Conservation (phyloP, 2,888 invertebrate genomes). For the Lasiommata megera region DNA sequence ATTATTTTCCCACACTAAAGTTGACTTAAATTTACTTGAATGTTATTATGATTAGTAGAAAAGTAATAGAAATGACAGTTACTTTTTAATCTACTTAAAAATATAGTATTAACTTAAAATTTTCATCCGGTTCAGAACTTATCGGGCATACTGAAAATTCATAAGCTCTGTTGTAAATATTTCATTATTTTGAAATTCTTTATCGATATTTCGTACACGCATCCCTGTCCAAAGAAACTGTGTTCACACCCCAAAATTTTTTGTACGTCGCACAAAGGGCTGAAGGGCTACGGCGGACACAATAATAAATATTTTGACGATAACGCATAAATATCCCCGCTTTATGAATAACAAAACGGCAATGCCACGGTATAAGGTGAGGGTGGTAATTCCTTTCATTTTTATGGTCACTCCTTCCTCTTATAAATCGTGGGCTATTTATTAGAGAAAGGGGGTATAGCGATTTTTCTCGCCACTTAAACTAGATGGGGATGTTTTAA, state of each 20-base stretch:
- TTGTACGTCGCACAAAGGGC: constrained; percentile 72
- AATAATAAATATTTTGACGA: constrained; percentile 82
- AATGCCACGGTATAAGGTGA: constrained; percentile 49
- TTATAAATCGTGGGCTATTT: constrained; percentile 74
- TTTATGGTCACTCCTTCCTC: constrained; percentile 67
- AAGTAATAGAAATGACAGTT: too few species aligned
- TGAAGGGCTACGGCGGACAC: constrained; percentile 69
- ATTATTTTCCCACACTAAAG: too few species aligned
- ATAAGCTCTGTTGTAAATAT: too few species aligned
- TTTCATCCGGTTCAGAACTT: too few species aligned
- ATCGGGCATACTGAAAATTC: too few species aligned
- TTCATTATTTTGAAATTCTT: too few species aligned
- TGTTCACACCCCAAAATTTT: constrained; percentile 75
- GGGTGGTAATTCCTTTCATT: constrained; percentile 67
- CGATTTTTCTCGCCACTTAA: constrained; percentile 42
- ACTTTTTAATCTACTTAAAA: not conserved
- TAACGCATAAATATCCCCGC: constrained; percentile 77
- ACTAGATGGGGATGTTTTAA: constrained; percentile 18
- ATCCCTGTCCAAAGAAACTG: constrained; percentile 45
- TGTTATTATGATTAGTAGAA: too few species aligned
- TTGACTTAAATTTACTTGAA: too few species aligned
- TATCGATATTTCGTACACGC: constrained; percentile 37
- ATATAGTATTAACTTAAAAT: too few species aligned
- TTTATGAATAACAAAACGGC: constrained; percentile 79
- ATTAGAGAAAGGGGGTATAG: constrained; percentile 53